A percentile compares a stretch with the other conserved stretches of the same genome.
Evolutionary conservation across 2,888 invertebrate species (phyloP).

Genomic region (Belgica antarctica): DNA sequence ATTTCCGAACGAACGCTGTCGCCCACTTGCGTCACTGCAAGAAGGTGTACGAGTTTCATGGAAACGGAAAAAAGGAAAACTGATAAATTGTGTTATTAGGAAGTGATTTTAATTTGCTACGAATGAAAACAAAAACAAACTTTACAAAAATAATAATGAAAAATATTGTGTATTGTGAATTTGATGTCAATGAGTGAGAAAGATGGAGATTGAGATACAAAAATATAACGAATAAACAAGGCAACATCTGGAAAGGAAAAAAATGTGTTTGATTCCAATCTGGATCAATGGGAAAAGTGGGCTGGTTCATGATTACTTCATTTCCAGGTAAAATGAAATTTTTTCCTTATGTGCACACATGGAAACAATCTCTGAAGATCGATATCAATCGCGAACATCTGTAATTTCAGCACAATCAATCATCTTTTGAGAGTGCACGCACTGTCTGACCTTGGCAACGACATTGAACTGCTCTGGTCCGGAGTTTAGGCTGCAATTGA

Average conservation of each 20-base stretch:
- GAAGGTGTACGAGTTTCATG: background rate
- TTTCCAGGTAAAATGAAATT: too few species aligned
- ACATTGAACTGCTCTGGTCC: too few species aligned
- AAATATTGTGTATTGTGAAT: background rate
- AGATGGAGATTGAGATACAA: background rate
- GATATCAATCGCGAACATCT: too few species aligned
- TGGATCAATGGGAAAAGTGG: too few species aligned
- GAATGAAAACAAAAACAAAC: background rate
- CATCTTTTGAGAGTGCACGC: too few species aligned
- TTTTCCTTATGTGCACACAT: too few species aligned
- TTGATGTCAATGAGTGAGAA: background rate
- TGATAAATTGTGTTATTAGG: slow-evolving; percentile 17
- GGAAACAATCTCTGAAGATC: too few species aligned
- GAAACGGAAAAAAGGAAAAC: background rate
- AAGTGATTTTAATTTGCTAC: slow-evolving; percentile 9
- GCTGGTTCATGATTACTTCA: too few species aligned
- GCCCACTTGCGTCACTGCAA: slow-evolving; percentile 1
- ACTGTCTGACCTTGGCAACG: too few species aligned
- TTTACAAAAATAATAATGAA: background rate
- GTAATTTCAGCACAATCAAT: too few species aligned
- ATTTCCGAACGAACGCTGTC: background rate
- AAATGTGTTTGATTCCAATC: background rate
- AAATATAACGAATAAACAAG: background rate
- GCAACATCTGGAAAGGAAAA: slow-evolving; percentile 4
- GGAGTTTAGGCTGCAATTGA: too few species aligned